These are phyloP conservation scores for Denticeps clupeoides DNA, from an alignment of 2,797 vertebrate genomes.

Conservation along the genomic window DNA sequence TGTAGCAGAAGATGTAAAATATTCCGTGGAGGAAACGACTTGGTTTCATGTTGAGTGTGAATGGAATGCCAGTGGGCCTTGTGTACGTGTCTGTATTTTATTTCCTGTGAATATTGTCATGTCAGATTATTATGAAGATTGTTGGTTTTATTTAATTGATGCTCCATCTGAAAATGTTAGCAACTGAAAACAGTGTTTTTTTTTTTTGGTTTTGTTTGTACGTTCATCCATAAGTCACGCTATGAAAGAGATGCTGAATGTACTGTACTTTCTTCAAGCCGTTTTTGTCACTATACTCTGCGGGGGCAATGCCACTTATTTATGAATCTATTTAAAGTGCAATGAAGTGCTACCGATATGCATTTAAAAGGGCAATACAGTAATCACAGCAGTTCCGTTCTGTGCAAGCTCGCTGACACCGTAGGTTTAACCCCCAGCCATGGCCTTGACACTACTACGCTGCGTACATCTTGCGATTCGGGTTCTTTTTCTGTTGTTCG, in stretches of 20 bases:
- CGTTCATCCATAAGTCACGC: constrained; percentile 64
- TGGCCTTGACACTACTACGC: constrained; percentile 49
- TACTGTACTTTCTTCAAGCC: constrained; percentile 73
- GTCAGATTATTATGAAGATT: constrained; percentile 53
- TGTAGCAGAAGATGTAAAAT: constrained; percentile 92
- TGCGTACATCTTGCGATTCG: constrained; percentile 53
- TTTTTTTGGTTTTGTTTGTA: constrained; percentile 62
- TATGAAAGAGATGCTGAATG: constrained; percentile 69
- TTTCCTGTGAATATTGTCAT: constrained; percentile 82
- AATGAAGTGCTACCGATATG: constrained; percentile 70
- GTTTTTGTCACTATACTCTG: constrained; percentile 53
- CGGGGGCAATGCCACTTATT: constrained; percentile 59
- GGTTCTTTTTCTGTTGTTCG: constrained; percentile 48
- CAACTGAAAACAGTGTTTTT: constrained; percentile 50
- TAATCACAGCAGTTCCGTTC: constrained; percentile 33
- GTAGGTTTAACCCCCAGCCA: constrained; percentile 55
- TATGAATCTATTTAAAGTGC: constrained; percentile 75
- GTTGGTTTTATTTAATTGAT: constrained; percentile 59
- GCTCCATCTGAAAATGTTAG: constrained; percentile 66
- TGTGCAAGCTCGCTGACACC: constrained; percentile 40
- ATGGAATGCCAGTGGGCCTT: constrained; percentile 88
- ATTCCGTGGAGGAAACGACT: constrained; percentile 78
- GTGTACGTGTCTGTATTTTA: constrained; percentile 88
- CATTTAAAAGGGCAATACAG: constrained; percentile 66
- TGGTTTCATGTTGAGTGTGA: constrained; percentile 82